These are phyloP conservation scores for Callyntrura sp. DNA, from an alignment of 2,888 invertebrate genomes.

Conservation along the genomic window DNA sequence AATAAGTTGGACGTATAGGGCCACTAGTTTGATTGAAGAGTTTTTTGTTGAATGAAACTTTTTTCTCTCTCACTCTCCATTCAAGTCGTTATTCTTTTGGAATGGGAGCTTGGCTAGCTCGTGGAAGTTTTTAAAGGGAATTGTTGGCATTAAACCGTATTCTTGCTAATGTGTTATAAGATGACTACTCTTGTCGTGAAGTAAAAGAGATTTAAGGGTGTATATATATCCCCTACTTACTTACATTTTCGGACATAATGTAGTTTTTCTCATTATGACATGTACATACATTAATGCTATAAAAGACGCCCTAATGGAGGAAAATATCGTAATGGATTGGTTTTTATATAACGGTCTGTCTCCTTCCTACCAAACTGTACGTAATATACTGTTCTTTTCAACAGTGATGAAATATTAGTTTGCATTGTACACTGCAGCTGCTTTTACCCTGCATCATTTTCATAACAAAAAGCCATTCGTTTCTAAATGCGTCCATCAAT, in stretches of 20 bases:
- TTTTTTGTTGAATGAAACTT: conserved; percentile 57
- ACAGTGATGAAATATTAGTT: not conserved
- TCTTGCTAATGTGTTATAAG: not conserved
- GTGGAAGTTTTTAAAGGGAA: conserved; percentile 56
- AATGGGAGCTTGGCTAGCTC: conserved; percentile 40
- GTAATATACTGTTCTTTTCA: too few species aligned
- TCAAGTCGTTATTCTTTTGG: conserved; percentile 61
- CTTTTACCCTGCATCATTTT: conserved; percentile 8
- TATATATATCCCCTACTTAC: not conserved
- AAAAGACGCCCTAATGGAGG: not conserved
- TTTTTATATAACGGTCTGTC: not conserved
- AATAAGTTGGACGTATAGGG: not conserved
- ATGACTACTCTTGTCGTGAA: not conserved
- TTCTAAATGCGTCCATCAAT: conserved; percentile 55
- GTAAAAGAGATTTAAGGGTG: not conserved
- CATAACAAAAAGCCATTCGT: conserved; percentile 2
- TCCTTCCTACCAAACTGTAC: not conserved
- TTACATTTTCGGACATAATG: not conserved
- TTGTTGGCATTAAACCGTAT: conserved; percentile 49
- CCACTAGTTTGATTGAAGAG: conserved; percentile 69
- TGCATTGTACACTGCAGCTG: not conserved
- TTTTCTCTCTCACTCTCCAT: conserved; percentile 68
- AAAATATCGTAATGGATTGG: conserved; percentile 56
- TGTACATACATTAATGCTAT: not conserved
- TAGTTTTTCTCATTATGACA: not conserved